Evolutionary conservation across 2,797 vertebrate species (phyloP), one percentile per base, ranked within the genome.

Genomic region (Nasua narica): DNA sequence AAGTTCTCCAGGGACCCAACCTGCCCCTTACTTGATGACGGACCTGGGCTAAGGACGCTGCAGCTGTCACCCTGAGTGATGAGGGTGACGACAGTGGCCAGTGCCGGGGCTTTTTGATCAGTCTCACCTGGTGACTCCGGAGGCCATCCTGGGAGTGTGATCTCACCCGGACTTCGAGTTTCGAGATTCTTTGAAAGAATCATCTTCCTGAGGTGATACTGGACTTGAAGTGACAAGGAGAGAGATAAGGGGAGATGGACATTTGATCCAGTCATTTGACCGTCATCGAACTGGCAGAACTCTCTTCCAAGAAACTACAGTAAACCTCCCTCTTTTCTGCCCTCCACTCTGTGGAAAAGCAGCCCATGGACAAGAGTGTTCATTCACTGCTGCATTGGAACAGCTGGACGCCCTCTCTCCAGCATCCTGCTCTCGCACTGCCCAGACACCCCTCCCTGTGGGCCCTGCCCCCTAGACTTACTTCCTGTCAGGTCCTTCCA

Each of bases 181-280:
- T 95, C n/a, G 14, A 25, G 70, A 60, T 85, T 83, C 70, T 79
- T 8, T 27, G 37, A 12, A 54, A 76, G 74, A 78, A 79, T 74
- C 52, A 13, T 70, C 78, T 95, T 81, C 40, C 70, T 78, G n/a
- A 69, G 37, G 60, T 62, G 58, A 56, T 40, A 29, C 19, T 91
- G 43, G 19, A 90, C 43, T 11, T 50, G 19, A 60, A 84, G 46
- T 58, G 62, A 94, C 78, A 90, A 65, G 79, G 62, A 81, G n/a
- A 69, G 46, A 84, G n/a, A 62, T 5, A 76, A 8, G 76, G 79
- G 23, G 83, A 94, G 84, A 77, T 1, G 37, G 35, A 91, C 0
- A 5, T 84, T 67, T 90, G 79, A 95, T 52, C 5, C 14, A 58
- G 67, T 89, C 76, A 46, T 79, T 12, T 89, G 43, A 87, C 27